These are phyloP conservation scores for Ophioninae sp. DNA, from an alignment of 2,888 invertebrate genomes.

Conservation along the genomic window DNA sequence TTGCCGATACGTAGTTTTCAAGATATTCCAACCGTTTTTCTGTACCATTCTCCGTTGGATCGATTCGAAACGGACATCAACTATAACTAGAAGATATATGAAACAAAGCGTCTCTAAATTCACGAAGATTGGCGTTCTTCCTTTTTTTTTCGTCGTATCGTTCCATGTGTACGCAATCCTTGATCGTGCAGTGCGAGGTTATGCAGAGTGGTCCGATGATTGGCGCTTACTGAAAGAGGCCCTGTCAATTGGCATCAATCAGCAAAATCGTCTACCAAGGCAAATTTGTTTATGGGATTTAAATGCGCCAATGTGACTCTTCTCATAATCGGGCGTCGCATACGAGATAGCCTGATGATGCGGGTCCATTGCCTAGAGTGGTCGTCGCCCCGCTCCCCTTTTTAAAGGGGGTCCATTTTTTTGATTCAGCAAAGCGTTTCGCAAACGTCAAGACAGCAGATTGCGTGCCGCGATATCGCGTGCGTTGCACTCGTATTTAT, in stretches of 20 bases:
- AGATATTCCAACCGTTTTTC: no score
- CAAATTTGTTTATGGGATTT: slow-evolving; percentile 72
- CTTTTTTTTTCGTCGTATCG: background rate
- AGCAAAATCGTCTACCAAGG: slow-evolving; percentile 61
- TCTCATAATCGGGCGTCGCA: slow-evolving; percentile 39
- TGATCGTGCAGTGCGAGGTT: slow-evolving; percentile 11
- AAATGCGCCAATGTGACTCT: slow-evolving; percentile 63
- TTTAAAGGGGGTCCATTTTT: background rate
- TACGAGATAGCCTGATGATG: slow-evolving; percentile 13
- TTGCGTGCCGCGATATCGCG: slow-evolving; percentile 58
- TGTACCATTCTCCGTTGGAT: no score
- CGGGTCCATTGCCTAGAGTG: no score
- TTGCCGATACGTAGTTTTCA: no score
- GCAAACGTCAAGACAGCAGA: slow-evolving; percentile 42
- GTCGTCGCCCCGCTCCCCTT: no score
- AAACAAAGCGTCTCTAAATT: background rate
- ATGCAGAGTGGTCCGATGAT: slow-evolving; percentile 13
- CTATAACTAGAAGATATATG: no score
- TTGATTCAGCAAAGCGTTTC: slow-evolving; percentile 60
- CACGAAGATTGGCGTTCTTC: background rate
- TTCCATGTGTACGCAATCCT: background rate
- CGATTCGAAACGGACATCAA: no score
- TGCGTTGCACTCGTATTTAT: slow-evolving; percentile 41
- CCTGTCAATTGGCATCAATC: slow-evolving; percentile 74
- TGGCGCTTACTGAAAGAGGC: slow-evolving; percentile 14